Conservation (phyloP, 64 coral and sea anemone genomes). For the Montipora cactus region DNA sequence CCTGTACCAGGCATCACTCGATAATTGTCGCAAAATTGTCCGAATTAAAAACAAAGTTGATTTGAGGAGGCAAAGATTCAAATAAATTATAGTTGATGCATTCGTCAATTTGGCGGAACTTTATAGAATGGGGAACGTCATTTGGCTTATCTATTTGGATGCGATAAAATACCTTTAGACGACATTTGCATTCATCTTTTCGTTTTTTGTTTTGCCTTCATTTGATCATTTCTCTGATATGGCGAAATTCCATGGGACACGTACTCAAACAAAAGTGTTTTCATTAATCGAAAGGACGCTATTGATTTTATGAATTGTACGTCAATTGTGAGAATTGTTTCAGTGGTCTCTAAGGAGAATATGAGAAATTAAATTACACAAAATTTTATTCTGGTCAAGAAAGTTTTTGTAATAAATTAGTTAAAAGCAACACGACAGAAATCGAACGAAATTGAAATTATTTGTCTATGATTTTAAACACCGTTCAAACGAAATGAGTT, state of each 20-base stretch:
- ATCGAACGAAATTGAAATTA: neutral
- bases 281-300: too few species aligned
- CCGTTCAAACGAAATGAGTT: too few species aligned
- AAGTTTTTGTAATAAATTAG: neutral
- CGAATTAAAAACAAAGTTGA: neutral
- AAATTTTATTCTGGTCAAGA: neutral
- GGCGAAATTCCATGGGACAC: too few species aligned
- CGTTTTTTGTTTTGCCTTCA: neutral
- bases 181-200: neutral
- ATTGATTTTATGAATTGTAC: neutral
- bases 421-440: neutral
- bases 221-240: neutral
- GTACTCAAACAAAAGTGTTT: too few species aligned
- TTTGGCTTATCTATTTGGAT: neutral
- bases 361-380: neutral
- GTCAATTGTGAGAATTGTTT: neutral
- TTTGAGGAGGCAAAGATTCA: neutral
- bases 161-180: constrained; percentile 18
- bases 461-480: too few species aligned
- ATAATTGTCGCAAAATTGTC: neutral
- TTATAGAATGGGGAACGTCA: neutral
- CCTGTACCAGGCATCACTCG: neutral
- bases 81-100: neutral
- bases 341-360: neutral
- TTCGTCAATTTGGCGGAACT: neutral